These are phyloP conservation scores for Cyaniris semiargus DNA, from an alignment of 2,888 invertebrate genomes.

Conservation along the genomic window DNA sequence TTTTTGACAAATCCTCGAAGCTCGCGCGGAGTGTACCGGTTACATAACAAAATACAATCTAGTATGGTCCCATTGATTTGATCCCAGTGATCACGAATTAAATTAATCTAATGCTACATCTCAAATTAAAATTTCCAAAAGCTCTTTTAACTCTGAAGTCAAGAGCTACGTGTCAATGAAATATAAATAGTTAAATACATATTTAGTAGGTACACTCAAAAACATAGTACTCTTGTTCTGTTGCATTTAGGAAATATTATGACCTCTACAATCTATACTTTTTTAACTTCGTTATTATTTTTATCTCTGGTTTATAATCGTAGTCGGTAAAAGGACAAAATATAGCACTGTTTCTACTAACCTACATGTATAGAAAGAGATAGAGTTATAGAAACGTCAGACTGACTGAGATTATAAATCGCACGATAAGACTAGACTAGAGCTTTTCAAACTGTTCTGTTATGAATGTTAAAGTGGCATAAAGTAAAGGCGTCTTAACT, in stretches of 20 bases:
- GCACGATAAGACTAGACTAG: background rate
- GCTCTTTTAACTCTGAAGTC: too few species aligned
- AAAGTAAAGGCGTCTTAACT: background rate
- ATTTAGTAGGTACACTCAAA: background rate
- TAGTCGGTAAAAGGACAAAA: background rate
- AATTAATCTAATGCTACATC: too few species aligned
- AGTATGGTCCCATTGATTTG: too few species aligned
- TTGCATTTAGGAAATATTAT: background rate
- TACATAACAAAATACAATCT: too few species aligned
- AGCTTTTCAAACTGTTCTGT: background rate
- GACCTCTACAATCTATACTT: background rate
- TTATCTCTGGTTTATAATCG: background rate
- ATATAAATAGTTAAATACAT: background rate
- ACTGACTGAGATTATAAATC: constrained; percentile 8
- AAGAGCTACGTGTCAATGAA: too few species aligned
- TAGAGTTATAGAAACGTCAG: background rate
- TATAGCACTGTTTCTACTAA: background rate
- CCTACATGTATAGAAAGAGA: background rate
- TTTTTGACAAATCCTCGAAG: too few species aligned
- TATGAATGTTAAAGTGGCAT: background rate
- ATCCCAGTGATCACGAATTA: too few species aligned
- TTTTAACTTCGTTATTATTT: background rate
- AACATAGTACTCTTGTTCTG: background rate
- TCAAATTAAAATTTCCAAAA: too few species aligned
- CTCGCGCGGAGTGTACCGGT: too few species aligned